Percentiles rank a stretch among this genome's conserved stretches.
These are phyloP conservation scores for Cartodere bifasciata DNA, from an alignment of 2,888 invertebrate species.

Conservation along the genomic window DNA sequence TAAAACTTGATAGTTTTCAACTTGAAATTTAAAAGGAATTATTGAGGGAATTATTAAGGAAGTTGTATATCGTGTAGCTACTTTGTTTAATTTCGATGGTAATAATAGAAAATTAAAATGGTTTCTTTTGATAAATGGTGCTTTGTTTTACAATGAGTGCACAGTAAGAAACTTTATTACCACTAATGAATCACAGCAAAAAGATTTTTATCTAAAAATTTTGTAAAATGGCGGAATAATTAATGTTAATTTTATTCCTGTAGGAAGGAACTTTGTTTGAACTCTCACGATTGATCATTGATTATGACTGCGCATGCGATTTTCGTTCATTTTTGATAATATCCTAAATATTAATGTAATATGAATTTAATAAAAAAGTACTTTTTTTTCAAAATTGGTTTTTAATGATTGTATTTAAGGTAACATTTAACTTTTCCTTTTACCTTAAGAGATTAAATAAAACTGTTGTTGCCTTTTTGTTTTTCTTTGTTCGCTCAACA, in stretches of 20 bases:
- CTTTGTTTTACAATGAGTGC: conserved; percentile 25
- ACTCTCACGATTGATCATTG: conserved; percentile 23
- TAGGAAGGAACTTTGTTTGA: conserved; percentile 32
- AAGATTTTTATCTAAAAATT: conserved; percentile 23
- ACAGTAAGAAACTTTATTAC: no score
- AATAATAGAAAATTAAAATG: conserved; percentile 12
- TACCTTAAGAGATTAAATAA: no score
- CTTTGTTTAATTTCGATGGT: no score
- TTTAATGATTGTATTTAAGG: no score
- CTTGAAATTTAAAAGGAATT: no score
- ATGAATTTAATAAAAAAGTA: conserved; percentile 2
- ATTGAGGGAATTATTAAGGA: no score
- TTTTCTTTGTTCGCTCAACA: no score
- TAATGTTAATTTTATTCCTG: conserved; percentile 28
- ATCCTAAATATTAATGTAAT: conserved; percentile 13
- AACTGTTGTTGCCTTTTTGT: conserved; percentile 11
- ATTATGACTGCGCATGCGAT: conserved; percentile 30
- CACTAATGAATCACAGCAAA: conserved; percentile 24
- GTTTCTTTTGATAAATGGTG: conserved; percentile 23
- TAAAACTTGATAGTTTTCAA: no score
- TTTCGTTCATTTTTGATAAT: conserved; percentile 19
- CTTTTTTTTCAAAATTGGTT: no score
- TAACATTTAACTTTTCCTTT: no score
- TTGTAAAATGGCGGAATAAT: conserved; percentile 30
- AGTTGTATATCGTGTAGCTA: no score